Evolutionary conservation across 2,888 invertebrate species (phyloP), one percentile per base, ranked within the genome.

Genomic region (Microdon myrmicae): DNA sequence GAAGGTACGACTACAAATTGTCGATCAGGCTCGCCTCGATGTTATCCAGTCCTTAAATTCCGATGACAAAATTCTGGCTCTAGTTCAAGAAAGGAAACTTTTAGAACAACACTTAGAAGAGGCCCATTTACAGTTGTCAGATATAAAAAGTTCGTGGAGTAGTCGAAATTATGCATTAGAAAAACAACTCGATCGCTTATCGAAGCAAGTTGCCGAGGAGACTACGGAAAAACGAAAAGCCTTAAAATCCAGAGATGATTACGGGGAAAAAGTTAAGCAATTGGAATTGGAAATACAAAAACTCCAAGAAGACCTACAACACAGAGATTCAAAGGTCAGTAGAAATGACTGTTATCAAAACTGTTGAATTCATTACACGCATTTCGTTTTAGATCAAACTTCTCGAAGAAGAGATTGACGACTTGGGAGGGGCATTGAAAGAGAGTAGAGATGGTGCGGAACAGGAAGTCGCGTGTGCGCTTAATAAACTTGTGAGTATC

Each of bases 131-230:
- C 94, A 94, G 76, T 81, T 94, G 20, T 89, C 90, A 0, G 93
- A 94, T 72, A 92, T 94, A 68, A 94, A 95, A 77, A 90, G 91
- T 1, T 90, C 91, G 0, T 94, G 94, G 94, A 94, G 93, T 72
- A 90, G 91, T 8, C 93, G 94, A 78, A 94, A 94, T 71, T 86
- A 92, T 9, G 87, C 90, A 1, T 80, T 94, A 26, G 94, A 95
- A 77, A 92, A 92, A n/a, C 94, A 95, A 85, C 90, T 91, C 64
- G 90, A 90, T 70, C 86, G 92, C 59, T 79, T 92, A 56, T 91
- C 90, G 69, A 84, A 90, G 54, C 92, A 90, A 78, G 91, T 90
- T 20, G 93, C 89, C 25, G 94, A 90, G 72, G 92, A 92, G 77
- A 90, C 91, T 14, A 84, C 88, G 3, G 92, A 92, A 74, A 85